A percentile compares a stretch with the other conserved stretches of the same genome.
Evolutionary conservation across 37 sponge, comb jelly and placozoan genomes (phyloP).

Genomic region (Cladorhizidae sp.): DNA sequence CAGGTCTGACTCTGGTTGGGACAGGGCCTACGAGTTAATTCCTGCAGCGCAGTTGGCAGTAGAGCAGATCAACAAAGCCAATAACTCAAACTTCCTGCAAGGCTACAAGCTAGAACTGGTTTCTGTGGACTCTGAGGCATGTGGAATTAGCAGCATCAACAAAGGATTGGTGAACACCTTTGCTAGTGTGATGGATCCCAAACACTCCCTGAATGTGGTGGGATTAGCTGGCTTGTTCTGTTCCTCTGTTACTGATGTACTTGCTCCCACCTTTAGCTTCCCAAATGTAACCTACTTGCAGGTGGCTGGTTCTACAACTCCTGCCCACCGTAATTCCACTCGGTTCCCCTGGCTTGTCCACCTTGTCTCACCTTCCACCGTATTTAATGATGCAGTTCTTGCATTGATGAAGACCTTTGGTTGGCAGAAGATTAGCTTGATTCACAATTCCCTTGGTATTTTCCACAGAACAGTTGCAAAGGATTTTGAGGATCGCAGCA

Average conservation of each 20-base stretch:
- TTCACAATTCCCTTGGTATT: neutral
- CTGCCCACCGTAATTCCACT: neutral
- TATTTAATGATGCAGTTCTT: slow-evolving; percentile 19
- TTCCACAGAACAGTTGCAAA: slow-evolving; percentile 7
- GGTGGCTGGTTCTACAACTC: slow-evolving; percentile 30
- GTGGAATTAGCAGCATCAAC: neutral
- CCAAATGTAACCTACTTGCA: slow-evolving; percentile 11
- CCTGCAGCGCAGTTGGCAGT: slow-evolving; percentile 58
- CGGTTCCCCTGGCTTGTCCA: slow-evolving; percentile 6
- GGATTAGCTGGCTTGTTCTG: slow-evolving; percentile 36
- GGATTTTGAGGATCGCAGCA: neutral
- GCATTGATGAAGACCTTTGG: slow-evolving; percentile 15
- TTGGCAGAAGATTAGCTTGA: slow-evolving; percentile 16
- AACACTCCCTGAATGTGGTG: slow-evolving; percentile 5
- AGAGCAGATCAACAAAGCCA: slow-evolving; percentile 44
- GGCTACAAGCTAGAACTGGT: slow-evolving; percentile 46
- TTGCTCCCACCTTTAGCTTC: slow-evolving; percentile 15
- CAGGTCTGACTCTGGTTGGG: slow-evolving; percentile 12
- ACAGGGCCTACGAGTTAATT: slow-evolving; percentile 25
- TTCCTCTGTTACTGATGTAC: slow-evolving; percentile 19
- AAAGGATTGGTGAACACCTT: neutral
- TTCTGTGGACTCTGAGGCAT: slow-evolving; percentile 15
- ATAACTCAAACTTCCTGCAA: neutral
- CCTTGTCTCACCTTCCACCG: slow-evolving; percentile 4
- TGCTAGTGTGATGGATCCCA: neutral